These are phyloP conservation scores for Monochamus alternatus DNA, from an alignment of 2,888 invertebrate species.

Conservation along the genomic window DNA sequence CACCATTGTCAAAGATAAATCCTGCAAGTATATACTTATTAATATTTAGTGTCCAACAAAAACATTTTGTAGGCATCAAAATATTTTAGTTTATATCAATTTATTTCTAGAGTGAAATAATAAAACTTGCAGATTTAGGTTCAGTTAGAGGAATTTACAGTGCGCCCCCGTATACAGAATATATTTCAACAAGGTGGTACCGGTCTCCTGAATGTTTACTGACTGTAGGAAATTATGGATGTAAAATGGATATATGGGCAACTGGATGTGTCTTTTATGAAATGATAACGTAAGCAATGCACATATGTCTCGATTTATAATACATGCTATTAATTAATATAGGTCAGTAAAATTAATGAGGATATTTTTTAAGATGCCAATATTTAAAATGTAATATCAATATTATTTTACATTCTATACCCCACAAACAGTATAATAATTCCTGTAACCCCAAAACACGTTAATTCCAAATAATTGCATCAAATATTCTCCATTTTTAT, in stretches of 20 bases:
- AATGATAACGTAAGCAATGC: constrained; percentile 73
- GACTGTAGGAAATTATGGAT: constrained; percentile 78
- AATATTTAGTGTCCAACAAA: background rate
- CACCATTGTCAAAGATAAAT: constrained; percentile 48
- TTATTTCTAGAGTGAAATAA: constrained; percentile 67
- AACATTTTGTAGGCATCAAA: background rate
- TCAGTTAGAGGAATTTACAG: constrained; percentile 76
- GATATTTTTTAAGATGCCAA: too few relatives aligned
- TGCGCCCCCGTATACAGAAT: constrained; percentile 78
- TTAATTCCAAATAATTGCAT: too few relatives aligned
- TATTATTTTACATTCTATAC: too few relatives aligned
- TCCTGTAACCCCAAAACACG: too few relatives aligned
- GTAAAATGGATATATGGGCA: constrained; percentile 84
- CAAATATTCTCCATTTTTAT: too few relatives aligned
- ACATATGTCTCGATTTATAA: too few relatives aligned
- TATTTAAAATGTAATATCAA: too few relatives aligned
- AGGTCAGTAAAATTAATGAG: too few relatives aligned
- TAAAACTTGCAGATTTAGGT: constrained; percentile 79
- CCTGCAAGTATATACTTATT: constrained; percentile 33
- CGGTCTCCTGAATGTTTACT: constrained; percentile 80
- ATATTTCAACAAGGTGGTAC: constrained; percentile 82
- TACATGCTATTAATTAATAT: too few relatives aligned
- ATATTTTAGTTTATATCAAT: background rate
- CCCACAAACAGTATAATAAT: too few relatives aligned
- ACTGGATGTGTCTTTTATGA: constrained; percentile 82